Conservation (phyloP, 2,888 invertebrate species). For the Idaea dimidiata region DNA sequence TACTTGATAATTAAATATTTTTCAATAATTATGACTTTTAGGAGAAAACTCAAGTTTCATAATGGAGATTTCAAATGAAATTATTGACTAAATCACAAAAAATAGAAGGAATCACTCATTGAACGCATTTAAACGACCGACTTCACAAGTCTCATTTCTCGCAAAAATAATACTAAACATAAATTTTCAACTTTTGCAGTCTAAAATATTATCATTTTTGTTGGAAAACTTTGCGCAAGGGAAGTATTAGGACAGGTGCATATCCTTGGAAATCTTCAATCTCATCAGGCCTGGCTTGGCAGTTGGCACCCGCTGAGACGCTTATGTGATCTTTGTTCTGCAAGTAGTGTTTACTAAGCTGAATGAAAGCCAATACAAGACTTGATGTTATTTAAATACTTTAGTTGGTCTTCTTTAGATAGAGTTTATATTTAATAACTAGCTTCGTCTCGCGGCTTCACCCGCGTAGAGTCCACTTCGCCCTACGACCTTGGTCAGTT, state of each 20-base stretch:
- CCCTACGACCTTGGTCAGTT: no score
- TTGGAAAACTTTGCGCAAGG: slow-evolving; percentile 10
- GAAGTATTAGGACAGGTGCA: slow-evolving; percentile 36
- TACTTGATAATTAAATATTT: no score
- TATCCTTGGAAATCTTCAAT: slow-evolving; percentile 54
- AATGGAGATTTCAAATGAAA: no score
- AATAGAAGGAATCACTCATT: not conserved
- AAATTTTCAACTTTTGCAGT: slow-evolving; percentile 11
- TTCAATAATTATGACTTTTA: no score
- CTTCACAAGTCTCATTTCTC: not conserved
- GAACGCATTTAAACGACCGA: not conserved
- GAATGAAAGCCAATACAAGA: slow-evolving; percentile 44
- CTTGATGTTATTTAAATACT: not conserved
- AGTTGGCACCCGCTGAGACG: slow-evolving; percentile 56
- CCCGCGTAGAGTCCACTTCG: no score
- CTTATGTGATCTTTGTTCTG: slow-evolving; percentile 65
- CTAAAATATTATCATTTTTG: slow-evolving; percentile 11
- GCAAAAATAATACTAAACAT: slow-evolving; percentile 9
- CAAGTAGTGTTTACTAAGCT: slow-evolving; percentile 63
- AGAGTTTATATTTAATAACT: not conserved
- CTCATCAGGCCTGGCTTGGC: slow-evolving; percentile 55
- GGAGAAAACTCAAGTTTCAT: no score
- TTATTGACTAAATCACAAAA: no score
- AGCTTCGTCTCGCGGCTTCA: not conserved
- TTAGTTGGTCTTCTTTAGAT: not conserved